Percentiles rank a stretch among this genome's conserved stretches.
phyloP scores from a whole-genome alignment of 2,888 invertebrate genomes.

The Didymodactylos carnosus region DNA sequence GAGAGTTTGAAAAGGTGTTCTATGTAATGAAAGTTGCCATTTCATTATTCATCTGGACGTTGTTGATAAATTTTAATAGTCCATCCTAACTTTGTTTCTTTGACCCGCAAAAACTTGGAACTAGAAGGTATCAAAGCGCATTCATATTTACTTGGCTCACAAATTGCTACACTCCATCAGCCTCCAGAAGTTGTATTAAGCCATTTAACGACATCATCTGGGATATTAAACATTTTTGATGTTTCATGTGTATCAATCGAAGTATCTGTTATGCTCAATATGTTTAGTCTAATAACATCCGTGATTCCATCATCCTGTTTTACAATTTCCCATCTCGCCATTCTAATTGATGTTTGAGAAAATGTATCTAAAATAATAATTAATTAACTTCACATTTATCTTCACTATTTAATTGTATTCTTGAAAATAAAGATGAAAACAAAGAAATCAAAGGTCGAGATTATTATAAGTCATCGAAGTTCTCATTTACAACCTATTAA shows the following conservation, averaged over 20 bases:
- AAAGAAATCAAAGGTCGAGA: too few relatives aligned
- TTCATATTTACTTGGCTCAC: not conserved
- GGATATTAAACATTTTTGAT: not conserved
- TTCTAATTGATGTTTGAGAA: not conserved
- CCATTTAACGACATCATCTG: not conserved
- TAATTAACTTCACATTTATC: not conserved
- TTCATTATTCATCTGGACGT: too few relatives aligned
- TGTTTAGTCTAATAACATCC: not conserved
- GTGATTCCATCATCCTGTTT: not conserved
- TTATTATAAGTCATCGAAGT: too few relatives aligned
- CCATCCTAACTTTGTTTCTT: not conserved
- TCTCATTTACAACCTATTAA: too few relatives aligned
- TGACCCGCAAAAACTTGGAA: not conserved
- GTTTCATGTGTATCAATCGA: not conserved
- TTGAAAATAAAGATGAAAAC: too few relatives aligned
- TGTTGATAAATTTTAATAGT: not conserved
- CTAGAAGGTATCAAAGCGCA: not conserved
- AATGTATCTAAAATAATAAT: not conserved
- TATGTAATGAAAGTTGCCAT: too few relatives aligned
- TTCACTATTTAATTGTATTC: too few relatives aligned
- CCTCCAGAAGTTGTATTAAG: not conserved
- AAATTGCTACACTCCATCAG: not conserved
- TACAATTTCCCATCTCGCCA: not conserved
- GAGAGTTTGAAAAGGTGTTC: too few relatives aligned
- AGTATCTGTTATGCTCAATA: not conserved